Base-by-base conservation (phyloP, 2,888 invertebrate species). In the Fissipunctia ypsillon region DNA sequence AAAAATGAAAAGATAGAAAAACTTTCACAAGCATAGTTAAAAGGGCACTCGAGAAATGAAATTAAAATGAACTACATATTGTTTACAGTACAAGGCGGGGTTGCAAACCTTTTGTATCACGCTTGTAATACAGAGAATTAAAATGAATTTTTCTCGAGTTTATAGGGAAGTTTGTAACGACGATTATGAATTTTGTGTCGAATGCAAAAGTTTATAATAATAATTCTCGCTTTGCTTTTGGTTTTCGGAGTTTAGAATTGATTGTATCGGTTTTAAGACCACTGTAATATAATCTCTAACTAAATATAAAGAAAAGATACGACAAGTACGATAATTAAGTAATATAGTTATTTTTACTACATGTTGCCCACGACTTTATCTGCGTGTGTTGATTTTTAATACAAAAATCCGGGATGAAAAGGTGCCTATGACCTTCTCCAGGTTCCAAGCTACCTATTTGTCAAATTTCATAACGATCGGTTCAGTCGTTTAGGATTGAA, bases 1-100 rank as follows among this genome's bases (percentile, higher is more conserved):
- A 81, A 88, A 83, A 81, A 81, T 69, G 68, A 38, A 84, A 50
- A 52, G 78, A 86, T 78, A 84, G 74, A 79, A 81, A 80, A 85
- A 85, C 76, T 85, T 81, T 52, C 2, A 22, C 63, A 19, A 76
- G 69, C 67, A 71, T 12, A 71, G 76, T 57, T 73, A 75, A n/a
- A n/a, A 80, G 61, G 72, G 77, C 84, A 82, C 83, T 87, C 81
- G 77, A 85, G 86, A n/a, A n/a, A 86, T 88, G 84, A 90, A 91
- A 91, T 90, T 90, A 90, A 91, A 92, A 88, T 78, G 77, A 73
- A 78, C 86, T 86, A n/a, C n/a, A n/a, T n/a, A 88, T 91, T 90
- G 89, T 90, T 88, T 84, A 76, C 70, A 80, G 73, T 80, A 87
- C 86, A 90, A 89, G 88, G 88, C 81, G 70, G 69, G 67, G 80